Conservation (phyloP, 2,797 vertebrate genomes). For the Takifugu ocellatus region DNA sequence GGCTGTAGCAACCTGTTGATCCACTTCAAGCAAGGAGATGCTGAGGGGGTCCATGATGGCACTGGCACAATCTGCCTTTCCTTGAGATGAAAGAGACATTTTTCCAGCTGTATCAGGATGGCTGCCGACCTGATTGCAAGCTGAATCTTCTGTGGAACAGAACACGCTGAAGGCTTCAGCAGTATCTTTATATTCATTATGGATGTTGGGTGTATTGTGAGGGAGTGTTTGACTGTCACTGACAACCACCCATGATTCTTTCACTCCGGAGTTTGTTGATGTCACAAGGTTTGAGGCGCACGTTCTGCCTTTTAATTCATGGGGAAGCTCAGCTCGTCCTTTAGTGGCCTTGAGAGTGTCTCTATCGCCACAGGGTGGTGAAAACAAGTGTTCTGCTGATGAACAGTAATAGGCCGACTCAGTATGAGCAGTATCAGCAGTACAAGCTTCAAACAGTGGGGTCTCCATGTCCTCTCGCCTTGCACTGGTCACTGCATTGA, state of each 20-base stretch:
- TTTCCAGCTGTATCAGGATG: slow-evolving; percentile 10
- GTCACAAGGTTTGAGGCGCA: slow-evolving; percentile 6
- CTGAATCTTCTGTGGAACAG: slow-evolving; percentile 3
- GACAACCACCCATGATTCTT: neutral
- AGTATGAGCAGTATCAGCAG: too few species aligned
- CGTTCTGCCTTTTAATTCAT: slow-evolving; percentile 44
- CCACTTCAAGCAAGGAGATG: slow-evolving; percentile 57
- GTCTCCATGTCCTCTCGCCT: slow-evolving; percentile 4
- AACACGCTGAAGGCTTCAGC: slow-evolving; percentile 3
- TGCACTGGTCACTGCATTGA: slow-evolving; percentile 7
- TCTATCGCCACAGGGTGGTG: slow-evolving; percentile 43
- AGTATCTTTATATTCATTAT: slow-evolving; percentile 11
- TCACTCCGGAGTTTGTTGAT: slow-evolving; percentile 3
- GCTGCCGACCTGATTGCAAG: neutral
- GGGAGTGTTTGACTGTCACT: slow-evolving; percentile 1
- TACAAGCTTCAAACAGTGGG: neutral
- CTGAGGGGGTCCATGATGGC: slow-evolving; percentile 60
- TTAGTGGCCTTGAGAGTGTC: slow-evolving; percentile 2
- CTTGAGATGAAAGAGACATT: slow-evolving; percentile 13
- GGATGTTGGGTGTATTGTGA: slow-evolving; percentile 6
- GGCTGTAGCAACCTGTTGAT: slow-evolving; percentile 21
- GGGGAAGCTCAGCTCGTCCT: slow-evolving; percentile 20
- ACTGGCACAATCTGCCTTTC: slow-evolving; percentile 30
- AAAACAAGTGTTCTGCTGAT: slow-evolving; percentile 75
- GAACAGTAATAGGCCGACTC: slow-evolving; percentile 20